Conservation (phyloP, 1,140 invertebrate species). For the Eupeodes corollae region DNA sequence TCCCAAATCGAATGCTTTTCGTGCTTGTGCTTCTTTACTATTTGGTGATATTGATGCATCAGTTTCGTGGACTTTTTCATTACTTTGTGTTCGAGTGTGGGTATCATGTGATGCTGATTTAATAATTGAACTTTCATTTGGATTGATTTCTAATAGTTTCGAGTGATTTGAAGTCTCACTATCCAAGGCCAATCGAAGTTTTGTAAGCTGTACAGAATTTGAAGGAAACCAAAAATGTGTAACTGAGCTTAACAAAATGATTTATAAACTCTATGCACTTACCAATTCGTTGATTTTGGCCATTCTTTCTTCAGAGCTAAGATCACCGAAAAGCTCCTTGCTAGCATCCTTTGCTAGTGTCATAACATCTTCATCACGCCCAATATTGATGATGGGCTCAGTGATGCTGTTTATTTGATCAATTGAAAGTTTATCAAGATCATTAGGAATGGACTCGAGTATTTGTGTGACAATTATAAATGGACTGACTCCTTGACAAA, state of each 20-base stretch:
- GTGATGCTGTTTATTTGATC: constrained; percentile 27
- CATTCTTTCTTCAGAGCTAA: constrained; percentile 46
- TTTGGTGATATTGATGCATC: no score
- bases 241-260: background rate
- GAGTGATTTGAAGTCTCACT: constrained; percentile 23
- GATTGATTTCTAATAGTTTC: background rate
- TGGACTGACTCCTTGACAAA: constrained; percentile 18
- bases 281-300: constrained; percentile 58
- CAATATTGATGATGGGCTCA: constrained; percentile 24
- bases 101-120: no score
- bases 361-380: constrained; percentile 52
- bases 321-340: constrained; percentile 51
- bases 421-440: constrained; percentile 15
- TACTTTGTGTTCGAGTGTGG: no score
- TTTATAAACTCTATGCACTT: constrained; percentile 13
- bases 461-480: constrained; percentile 27
- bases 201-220: constrained; percentile 26
- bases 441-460: constrained; percentile 22
- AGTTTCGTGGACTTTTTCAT: no score
- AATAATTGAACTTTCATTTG: background rate
- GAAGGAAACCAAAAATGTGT: background rate
- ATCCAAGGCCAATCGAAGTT: constrained; percentile 29
- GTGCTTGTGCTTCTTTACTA: no score
- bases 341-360: constrained; percentile 64
- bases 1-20: constrained; percentile 39